A percentile compares a stretch with the other conserved stretches of the same genome.
phyloP scores from a whole-genome alignment of 2,888 invertebrate species.

The Tetranychus piercei region DNA sequence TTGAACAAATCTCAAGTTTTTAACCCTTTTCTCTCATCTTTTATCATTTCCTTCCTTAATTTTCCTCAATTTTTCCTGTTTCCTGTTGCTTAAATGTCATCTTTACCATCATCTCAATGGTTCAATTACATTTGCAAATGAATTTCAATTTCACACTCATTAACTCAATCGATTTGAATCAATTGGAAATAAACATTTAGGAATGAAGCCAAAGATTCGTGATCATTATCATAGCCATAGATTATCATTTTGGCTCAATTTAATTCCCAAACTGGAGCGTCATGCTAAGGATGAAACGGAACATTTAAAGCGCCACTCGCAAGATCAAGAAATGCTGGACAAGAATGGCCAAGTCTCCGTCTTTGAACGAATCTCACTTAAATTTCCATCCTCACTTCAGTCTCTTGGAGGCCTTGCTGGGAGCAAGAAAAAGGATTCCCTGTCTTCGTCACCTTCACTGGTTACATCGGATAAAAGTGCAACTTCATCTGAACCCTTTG shows the following conservation, averaged over 20 bases:
- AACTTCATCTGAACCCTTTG: not conserved
- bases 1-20: too few species aligned
- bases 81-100: too few species aligned
- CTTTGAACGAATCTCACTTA: constrained; percentile 4
- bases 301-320: not conserved
- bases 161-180: not conserved
- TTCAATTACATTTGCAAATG: not conserved
- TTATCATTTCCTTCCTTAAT: too few species aligned
- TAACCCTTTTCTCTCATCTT: too few species aligned
- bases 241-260: constrained; percentile 79
- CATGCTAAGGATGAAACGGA: constrained; percentile 8
- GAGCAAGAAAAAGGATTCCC: not conserved
- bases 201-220: constrained; percentile 70
- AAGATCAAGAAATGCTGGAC: constrained; percentile 8
- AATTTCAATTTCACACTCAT: not conserved
- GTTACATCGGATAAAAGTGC: not conserved
- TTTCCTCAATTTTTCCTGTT: too few species aligned
- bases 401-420: not conserved
- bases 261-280: constrained; percentile 59
- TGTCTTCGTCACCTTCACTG: not conserved
- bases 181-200: constrained; percentile 30
- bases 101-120: too few species aligned
- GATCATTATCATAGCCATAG: constrained; percentile 88
- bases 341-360: constrained; percentile 2
- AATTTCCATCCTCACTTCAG: constrained; percentile 12